Conservation (phyloP, 2,113 vertebrate species). For the Shinisaurus crocodilurus region DNA sequence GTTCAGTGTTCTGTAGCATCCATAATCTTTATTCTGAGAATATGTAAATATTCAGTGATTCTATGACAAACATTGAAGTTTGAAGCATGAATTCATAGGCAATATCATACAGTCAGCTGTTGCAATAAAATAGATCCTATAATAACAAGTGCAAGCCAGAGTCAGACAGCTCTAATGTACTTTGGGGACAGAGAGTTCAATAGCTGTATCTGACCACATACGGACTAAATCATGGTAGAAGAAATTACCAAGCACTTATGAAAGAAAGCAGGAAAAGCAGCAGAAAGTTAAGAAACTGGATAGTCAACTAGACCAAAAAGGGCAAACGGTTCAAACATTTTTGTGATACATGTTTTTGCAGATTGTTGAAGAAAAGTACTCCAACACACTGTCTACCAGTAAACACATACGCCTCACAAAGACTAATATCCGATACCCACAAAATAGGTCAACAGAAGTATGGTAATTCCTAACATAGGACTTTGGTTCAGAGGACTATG, state of each 20-base stretch:
- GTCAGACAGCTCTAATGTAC: neutral
- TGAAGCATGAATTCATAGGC: neutral
- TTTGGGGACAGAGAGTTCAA: neutral
- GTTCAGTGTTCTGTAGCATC: neutral
- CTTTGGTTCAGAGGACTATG: neutral
- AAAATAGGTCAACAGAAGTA: neutral
- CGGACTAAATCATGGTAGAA: neutral
- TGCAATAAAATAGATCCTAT: neutral
- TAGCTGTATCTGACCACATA: neutral
- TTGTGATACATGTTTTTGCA: neutral
- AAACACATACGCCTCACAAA: neutral
- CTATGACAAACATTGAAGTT: neutral
- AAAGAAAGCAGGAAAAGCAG: neutral
- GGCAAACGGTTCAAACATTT: neutral
- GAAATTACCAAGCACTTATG: neutral
- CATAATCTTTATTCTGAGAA: neutral
- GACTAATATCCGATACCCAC: neutral
- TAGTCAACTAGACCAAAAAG: neutral
- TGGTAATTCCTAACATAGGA: neutral
- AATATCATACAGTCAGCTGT: neutral
- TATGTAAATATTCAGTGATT: accelerated
- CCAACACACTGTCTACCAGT: neutral
- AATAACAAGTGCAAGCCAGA: neutral
- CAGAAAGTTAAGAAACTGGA: neutral
- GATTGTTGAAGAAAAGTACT: neutral